Base-by-base conservation (phyloP, 2,888 invertebrate genomes). In the Drosophila eohydei region DNA sequence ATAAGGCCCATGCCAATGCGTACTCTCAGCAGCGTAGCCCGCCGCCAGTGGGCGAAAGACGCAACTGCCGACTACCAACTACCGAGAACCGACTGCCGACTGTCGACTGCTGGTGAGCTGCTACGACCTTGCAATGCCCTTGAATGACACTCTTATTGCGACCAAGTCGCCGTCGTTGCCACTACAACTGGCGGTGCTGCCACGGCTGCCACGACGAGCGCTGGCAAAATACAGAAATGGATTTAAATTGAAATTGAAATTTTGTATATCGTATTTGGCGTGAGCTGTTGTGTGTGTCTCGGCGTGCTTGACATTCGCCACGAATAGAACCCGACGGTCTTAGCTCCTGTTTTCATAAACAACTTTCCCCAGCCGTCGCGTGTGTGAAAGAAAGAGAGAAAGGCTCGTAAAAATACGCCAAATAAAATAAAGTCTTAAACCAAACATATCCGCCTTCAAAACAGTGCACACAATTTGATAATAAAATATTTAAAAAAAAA, bases 41-140 rank as follows among this genome's bases (percentile, higher is more conserved):
- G 84, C 67, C 64, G 87, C 61, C 84, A 74, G 88, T 82, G 83
- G 83, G 82, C 82, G 88, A 87, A 81, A 87, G 82, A 84, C 87
- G 87, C 82, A 88, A 83, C 84, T 71, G 78, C 76, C 74, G 68
- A 79, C 50, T 60, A 32, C 48, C 54, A 66, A 59, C 60, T 46
- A 55, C 73, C 61, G 41, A 21, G 21, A 30, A 30, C 46, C 46
- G 46, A 82, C 83, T 63, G 77, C 70, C 74, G 63, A 73, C 50
- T 56, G 55, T 43, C 64, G 65, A 76, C 51, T 60, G 55, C 51
- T 56, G 48, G 77, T 59, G 75, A 69, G 81, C 78, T 72, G 78
- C 78, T 90, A 90, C 88, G 92, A 92, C 92, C 93, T 92, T 92
- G 92, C 87, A 91, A 92, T 91, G 92, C 92, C 92, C 92, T 92